phyloP scores from a whole-genome alignment of 1,140 invertebrate genomes.

The Spodoptera frugiperda region DNA sequence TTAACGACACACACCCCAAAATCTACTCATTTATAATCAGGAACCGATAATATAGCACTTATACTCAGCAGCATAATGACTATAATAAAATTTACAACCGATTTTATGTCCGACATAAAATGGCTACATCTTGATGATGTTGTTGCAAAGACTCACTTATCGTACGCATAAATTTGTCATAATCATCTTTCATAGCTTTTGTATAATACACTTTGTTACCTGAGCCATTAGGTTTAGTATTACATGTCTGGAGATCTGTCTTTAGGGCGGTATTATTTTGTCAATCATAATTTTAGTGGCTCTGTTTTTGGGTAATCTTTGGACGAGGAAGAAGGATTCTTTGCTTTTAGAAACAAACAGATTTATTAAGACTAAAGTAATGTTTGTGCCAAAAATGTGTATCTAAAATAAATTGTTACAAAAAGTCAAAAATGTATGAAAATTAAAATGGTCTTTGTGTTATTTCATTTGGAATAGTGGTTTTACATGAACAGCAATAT shows the following conservation, averaged over 20 bases:
- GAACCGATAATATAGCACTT: constrained; percentile 21
- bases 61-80: constrained; percentile 40
- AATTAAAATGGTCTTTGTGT: too few relatives aligned
- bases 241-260: not conserved
- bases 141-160: constrained; percentile 41
- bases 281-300: constrained; percentile 8
- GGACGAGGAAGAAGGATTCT: too few relatives aligned
- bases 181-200: constrained; percentile 42
- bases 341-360: too few relatives aligned
- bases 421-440: too few relatives aligned
- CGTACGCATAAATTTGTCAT: constrained; percentile 39
- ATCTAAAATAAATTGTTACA: too few relatives aligned
- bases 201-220: constrained; percentile 43
- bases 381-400: too few relatives aligned
- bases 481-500: too few relatives aligned
- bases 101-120: constrained; percentile 58
- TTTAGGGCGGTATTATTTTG: constrained; percentile 2
- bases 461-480: too few relatives aligned
- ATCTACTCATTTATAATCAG: constrained; percentile 37
- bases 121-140: constrained; percentile 36
- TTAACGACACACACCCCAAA: not conserved
- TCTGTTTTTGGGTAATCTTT: not conserved
- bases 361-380: too few relatives aligned
- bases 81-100: constrained; percentile 67
- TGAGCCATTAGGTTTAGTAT: not conserved